Evolutionary conservation across 30 jellyfish, hydroid and myxozoan genomes (phyloP), one percentile per base, ranked within the genome.

Genomic region (Hydractinia symbiolongicarpus): DNA sequence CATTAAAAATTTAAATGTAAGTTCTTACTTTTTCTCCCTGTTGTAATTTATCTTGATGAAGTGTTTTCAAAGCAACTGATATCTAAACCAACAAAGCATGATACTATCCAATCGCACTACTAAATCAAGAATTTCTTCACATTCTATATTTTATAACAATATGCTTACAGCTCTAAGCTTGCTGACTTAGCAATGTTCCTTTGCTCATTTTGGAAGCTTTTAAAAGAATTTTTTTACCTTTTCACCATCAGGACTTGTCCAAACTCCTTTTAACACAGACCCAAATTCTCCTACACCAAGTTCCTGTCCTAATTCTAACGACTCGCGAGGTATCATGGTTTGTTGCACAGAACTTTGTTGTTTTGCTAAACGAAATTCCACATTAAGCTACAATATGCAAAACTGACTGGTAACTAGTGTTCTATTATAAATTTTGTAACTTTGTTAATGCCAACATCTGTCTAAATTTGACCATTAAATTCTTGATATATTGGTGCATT

Each of bases 281-380:
- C 98, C 98, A 60, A 91, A 91, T 78, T 91, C 98, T 6, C 98
- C 98, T 51, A 87, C 96, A 9, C 98, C 98, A 40, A 91, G 93
- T 69, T 91, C 98, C 54, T 83, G 82, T 4, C 96, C 98, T 67
- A 86, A 83, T 53, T 82, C 95, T 50, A 91, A 70, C 8, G 95
- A 69, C 5, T 91, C 96, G 52, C 89, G 79, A 7, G 55, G 66
- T 5, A 91, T 91, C 8, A 91, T 83, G 30, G 95, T 91, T 78
- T 91, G 98, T 53, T 87, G 96, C 14, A 49, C 57, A 17, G 21
- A n/a, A 57, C 50, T 67, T 19, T 79, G 69, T 13, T 1, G 19
- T 58, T 58, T 58, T 11, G 15, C 69, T 58, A 16, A 13, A 16
- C 1, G 19, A 30, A 30, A 30, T 30, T 30, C 44, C 44, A 30